A percentile compares a stretch with the other conserved stretches of the same genome.
Evolutionary conservation across 2,797 vertebrate species (phyloP).

Genomic region (Darevskia mixta): DNA sequence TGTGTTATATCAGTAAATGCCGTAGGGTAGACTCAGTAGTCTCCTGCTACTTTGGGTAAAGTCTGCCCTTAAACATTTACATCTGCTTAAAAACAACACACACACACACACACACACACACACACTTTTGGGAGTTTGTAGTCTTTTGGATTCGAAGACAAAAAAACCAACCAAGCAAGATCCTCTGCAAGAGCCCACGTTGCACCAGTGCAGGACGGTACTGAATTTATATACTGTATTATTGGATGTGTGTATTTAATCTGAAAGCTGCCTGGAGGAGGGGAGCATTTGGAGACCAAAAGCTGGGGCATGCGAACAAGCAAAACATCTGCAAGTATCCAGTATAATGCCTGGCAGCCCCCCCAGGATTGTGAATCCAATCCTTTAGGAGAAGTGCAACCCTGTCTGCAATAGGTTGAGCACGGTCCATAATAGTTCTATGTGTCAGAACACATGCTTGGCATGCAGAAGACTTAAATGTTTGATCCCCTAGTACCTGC

Average conservation of each 20-base stretch:
- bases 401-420: background rate
- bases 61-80: constrained; percentile 32
- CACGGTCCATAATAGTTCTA: too few relatives aligned
- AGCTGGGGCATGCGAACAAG: background rate
- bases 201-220: background rate
- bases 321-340: background rate
- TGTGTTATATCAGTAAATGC: constrained; percentile 41
- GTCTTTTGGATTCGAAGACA: background rate
- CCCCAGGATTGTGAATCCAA: background rate
- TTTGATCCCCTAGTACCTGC: background rate
- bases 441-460: too few relatives aligned
- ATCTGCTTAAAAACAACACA: background rate
- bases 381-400: background rate
- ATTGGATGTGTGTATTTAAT: background rate
- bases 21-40: constrained; percentile 37
- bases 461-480: too few relatives aligned
- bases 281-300: background rate
- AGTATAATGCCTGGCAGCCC: background rate
- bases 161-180: too few relatives aligned
- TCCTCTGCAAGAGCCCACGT: background rate
- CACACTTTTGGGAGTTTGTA: background rate
- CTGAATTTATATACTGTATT: background rate
- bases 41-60: constrained; percentile 24
- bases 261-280: background rate
- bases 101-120: background rate